Evolutionary conservation across 2,888 invertebrate genomes (phyloP).

Genomic region (Pachymerium ferrugineum): DNA sequence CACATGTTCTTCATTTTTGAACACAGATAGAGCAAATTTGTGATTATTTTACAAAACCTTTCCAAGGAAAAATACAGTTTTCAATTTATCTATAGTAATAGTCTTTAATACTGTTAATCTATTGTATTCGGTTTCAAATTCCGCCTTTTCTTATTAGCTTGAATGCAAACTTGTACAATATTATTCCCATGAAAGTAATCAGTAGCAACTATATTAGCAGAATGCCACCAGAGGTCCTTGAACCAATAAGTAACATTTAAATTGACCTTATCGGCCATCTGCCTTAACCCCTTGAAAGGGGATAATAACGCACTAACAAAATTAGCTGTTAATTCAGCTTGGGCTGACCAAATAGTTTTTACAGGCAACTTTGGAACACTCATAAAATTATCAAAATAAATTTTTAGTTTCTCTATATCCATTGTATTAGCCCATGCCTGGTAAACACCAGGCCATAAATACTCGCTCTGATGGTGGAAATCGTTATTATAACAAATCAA

Average conservation of each 20-base stretch:
- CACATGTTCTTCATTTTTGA: too few relatives aligned
- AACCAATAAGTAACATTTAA: conserved; percentile 64
- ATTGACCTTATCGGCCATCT: conserved; percentile 63
- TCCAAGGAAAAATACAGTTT: too few relatives aligned
- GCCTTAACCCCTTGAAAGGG: conserved; percentile 59
- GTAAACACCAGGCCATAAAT: conserved; percentile 57
- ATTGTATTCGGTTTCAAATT: neutral
- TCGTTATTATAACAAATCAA: conserved; percentile 58
- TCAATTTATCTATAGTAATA: too few relatives aligned
- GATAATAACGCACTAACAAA: conserved; percentile 59
- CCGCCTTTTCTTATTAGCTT: conserved; percentile 44
- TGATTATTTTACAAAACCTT: too few relatives aligned
- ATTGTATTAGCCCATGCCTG: conserved; percentile 49
- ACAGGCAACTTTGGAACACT: too few relatives aligned
- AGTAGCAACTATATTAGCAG: conserved; percentile 51
- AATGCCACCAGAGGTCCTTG: conserved; percentile 50
- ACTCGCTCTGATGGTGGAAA: conserved; percentile 45
- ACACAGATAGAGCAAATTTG: too few relatives aligned
- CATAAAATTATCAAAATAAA: neutral
- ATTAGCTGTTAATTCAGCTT: conserved; percentile 67
- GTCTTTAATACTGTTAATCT: too few relatives aligned
- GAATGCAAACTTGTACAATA: conserved; percentile 51
- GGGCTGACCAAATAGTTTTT: conserved; percentile 52
- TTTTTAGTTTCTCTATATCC: conserved; percentile 28
- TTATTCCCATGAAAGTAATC: conserved; percentile 54